Base-by-base conservation (phyloP, 2,888 invertebrate species). In the Mythimna albipuncta region DNA sequence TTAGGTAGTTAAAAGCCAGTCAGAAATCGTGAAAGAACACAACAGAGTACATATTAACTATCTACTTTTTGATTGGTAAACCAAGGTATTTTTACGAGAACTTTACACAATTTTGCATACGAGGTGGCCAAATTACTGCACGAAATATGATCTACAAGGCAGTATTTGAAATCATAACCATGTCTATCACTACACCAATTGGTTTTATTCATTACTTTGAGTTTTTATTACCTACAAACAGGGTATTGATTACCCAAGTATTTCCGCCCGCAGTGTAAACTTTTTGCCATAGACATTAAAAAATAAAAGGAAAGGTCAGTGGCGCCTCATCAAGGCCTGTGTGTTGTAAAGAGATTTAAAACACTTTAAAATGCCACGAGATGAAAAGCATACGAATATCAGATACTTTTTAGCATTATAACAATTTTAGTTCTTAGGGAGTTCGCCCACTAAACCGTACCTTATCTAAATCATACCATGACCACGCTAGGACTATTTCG, bases 291-390 rank as follows among this genome's bases (percentile, higher is more conserved):
- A 71, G 63, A 72, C 62, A 64, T 72, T 64, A 69, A 80, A 83
- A 83, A 80, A 79, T 52, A 78, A 77, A 81, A 85, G 65, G 66
- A 86, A 87, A 90, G 90, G 90, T 90, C 88, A 89, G 81, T 77
- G 79, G 78, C 70, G 86, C 67, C 75, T 82, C 79, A 70, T 72
- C 89, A 88, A 90, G 89, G 89, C 80, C 82, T 77, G 69, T 55
- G 26, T 72, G 70, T 76, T 78, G 54, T 72, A 59, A 72, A 72
- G 44, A 65, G 55, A 68, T 70, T 70, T 80, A 72, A 72, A 72
- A 71, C 59, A 69, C 64, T 81, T 54, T 63, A 72, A 57, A 78
- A 76, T 70, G 68, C 72, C 80, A 67, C 79, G 72, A 77, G 68
- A 72, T 80, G 81, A 75, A 65, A 38, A 44, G 41, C 50, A 58